Base-by-base conservation (phyloP, 2,888 invertebrate species). In the Entomobrya multifasciata region DNA sequence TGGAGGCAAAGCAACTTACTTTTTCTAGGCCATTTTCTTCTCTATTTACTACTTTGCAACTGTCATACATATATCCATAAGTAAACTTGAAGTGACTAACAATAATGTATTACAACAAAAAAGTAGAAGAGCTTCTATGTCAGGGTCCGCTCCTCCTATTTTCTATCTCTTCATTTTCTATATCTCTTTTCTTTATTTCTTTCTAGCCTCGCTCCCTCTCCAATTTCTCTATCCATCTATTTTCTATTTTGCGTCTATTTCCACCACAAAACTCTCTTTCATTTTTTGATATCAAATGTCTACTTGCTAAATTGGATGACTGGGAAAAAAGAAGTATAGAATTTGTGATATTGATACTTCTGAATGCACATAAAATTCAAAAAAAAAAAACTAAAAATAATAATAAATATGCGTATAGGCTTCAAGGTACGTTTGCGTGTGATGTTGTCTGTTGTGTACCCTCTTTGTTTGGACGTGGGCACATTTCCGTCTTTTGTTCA, bases 41-140 rank as follows among this genome's bases (percentile, higher is more conserved):
- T 52, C 70, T 72, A 72, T 72, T 72, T 70, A 70, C 49, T 49
- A 13, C 72, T 17, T 36, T 30, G 49, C 72, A 30, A 72, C 72
- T 72, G 49, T 72, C 72, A 49, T 47, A 47, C 25, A 47, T 22
- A n/a, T 70, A 22, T 49, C 22, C 10, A 52, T 44, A 47, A 60
- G 70, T 70, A 81, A 70, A 72, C 70, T 81, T 81, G 70, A 72
- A 81, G 72, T 72, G 72, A 70, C 70, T 81, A 72, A 67, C 36
- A 67, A 67, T 72, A 47, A 67, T 72, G 49, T 72, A 49, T 72
- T n/a, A 72, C 49, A 72, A 30, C n/a, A n/a, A 49, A 49, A 49
- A 72, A 49, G 72, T 72, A 72, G 72, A 8, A 49, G 49, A 15
- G n/a, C n/a, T 15, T 49, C 13, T 49, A 49, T 72, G 49, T 72